These are phyloP conservation scores for Petrolisthes manimaculis DNA, from an alignment of 2,888 invertebrate species.

Conservation along the genomic window DNA sequence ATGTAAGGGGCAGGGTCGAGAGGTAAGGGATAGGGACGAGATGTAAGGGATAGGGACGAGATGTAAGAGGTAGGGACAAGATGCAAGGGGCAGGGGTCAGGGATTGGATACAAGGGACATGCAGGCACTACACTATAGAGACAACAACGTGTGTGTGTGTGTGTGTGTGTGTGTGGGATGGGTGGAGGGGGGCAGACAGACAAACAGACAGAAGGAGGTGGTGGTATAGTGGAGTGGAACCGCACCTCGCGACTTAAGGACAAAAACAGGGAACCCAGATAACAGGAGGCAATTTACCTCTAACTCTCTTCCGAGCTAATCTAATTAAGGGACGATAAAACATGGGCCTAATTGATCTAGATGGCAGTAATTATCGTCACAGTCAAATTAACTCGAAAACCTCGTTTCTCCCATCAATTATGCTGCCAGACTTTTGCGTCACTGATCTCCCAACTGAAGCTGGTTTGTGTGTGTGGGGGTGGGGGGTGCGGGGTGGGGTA, in stretches of 20 bases:
- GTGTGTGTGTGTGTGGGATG: too few relatives aligned
- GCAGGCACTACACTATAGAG: too few relatives aligned
- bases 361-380: conserved; percentile 61
- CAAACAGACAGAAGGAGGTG: neutral
- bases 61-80: neutral
- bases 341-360: conserved; percentile 59
- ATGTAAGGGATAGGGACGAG: neutral
- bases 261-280: conserved; percentile 42
- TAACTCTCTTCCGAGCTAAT: conserved; percentile 55
- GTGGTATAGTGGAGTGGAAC: neutral
- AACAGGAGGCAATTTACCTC: conserved; percentile 56
- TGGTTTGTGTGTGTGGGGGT: conserved; percentile 7
- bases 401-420: conserved; percentile 58
- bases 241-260: conserved; percentile 36
- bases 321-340: conserved; percentile 59
- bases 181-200: neutral
- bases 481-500: neutral
- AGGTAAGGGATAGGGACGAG: neutral
- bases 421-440: conserved; percentile 47
- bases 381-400: conserved; percentile 61
- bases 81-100: neutral
- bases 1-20: neutral
- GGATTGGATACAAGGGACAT: neutral
- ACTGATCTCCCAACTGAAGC: conserved; percentile 37
- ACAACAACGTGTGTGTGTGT: too few relatives aligned